Evolutionary conservation across 2,113 vertebrate genomes (phyloP).

Genomic region (Eulemur macaco): DNA sequence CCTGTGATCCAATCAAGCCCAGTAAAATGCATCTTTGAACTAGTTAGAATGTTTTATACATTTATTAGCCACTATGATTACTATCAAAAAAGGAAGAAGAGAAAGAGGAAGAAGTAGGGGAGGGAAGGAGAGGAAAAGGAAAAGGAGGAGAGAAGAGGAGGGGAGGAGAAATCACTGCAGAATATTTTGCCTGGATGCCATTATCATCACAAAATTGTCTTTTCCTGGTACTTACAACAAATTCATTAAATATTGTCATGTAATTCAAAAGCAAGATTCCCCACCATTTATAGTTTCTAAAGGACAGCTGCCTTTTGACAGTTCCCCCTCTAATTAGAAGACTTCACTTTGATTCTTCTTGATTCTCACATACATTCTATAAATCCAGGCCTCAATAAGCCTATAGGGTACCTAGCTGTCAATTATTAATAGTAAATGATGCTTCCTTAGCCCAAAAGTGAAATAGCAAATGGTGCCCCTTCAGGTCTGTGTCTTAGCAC

Average conservation of each 20-base stretch:
- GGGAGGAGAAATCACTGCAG: background rate
- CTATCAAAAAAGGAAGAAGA: background rate
- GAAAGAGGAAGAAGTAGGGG: background rate
- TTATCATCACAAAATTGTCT: background rate
- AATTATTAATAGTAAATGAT: background rate
- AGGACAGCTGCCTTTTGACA: background rate
- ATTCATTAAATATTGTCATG: background rate
- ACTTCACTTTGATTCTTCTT: background rate
- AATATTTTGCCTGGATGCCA: background rate
- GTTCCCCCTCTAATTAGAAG: background rate
- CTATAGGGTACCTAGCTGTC: background rate
- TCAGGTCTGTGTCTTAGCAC: background rate
- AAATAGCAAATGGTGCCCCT: background rate
- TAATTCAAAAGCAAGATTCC: background rate
- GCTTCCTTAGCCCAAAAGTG: background rate
- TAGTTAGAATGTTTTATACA: background rate
- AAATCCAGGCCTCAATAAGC: background rate
- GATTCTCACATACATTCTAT: background rate
- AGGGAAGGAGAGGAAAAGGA: background rate
- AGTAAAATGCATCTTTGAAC: background rate
- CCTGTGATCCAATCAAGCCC: background rate
- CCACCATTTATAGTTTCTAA: background rate
- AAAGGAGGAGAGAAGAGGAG: fast-evolving
- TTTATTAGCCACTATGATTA: background rate
- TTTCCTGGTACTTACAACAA: background rate